Evolutionary conservation across 1,140 invertebrate genomes (phyloP).

Genomic region (Parasteatoda tepidariorum): DNA sequence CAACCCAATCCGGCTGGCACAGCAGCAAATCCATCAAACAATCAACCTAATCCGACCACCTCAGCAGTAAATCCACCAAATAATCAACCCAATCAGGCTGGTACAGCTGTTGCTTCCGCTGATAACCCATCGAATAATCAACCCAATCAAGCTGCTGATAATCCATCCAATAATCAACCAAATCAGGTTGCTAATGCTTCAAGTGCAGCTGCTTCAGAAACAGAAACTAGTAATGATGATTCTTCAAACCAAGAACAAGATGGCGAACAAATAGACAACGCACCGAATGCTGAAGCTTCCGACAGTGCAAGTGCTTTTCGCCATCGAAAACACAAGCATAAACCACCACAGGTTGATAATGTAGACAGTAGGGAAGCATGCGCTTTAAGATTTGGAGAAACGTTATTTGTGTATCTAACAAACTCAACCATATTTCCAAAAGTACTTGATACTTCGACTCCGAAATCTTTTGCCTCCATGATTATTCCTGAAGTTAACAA

Average conservation of each 20-base stretch:
- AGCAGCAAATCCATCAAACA: neutral
- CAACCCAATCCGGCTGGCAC: neutral
- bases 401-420: neutral
- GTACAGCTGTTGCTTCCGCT: neutral
- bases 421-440: neutral
- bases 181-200: no score
- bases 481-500: neutral
- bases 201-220: no score
- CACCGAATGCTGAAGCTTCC: no score
- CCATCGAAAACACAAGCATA: no score
- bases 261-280: neutral
- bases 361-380: neutral
- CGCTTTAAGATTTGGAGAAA: slow-evolving; percentile 15
- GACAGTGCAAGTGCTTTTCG: no score
- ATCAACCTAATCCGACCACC: no score
- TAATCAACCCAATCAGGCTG: neutral
- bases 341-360: neutral
- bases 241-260: no score
- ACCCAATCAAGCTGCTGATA: neutral
- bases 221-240: no score
- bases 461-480: neutral
- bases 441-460: neutral
- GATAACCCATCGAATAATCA: neutral
- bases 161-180: neutral
- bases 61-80: neutral